These are phyloP conservation scores for Hirtodrosophila cameraria DNA, from an alignment of 2,888 invertebrate genomes.

Conservation along the genomic window DNA sequence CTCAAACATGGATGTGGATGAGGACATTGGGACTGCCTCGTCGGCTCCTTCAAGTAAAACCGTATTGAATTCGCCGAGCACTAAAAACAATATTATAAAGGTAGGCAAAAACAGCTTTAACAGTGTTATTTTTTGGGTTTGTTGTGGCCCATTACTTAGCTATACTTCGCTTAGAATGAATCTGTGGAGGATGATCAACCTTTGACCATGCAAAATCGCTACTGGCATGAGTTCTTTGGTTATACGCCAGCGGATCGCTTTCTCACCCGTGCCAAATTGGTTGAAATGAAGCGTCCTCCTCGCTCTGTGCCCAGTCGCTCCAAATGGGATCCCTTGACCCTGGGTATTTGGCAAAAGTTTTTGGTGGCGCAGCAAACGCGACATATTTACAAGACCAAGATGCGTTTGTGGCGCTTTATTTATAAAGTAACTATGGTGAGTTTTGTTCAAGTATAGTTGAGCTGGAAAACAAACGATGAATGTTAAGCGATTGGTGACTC, in stretches of 20 bases:
- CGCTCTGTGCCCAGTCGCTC: conserved; percentile 86
- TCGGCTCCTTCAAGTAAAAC: conserved; percentile 29
- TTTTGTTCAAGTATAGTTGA: too few relatives aligned
- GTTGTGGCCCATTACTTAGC: neutral
- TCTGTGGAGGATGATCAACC: conserved; percentile 38
- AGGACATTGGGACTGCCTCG: conserved; percentile 24
- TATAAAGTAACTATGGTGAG: conserved; percentile 90
- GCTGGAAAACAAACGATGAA: neutral
- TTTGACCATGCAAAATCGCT: conserved; percentile 61
- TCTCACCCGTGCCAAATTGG: conserved; percentile 87
- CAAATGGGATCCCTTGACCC: conserved; percentile 89
- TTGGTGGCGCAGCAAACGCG: conserved; percentile 91
- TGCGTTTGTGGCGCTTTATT: conserved; percentile 92
- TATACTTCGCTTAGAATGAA: conserved; percentile 26
- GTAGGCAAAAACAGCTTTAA: conserved; percentile 44
- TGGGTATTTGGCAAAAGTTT: conserved; percentile 92
- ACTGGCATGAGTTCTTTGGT: conserved; percentile 78
- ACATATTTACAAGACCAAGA: conserved; percentile 91
- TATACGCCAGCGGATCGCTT: conserved; percentile 87
- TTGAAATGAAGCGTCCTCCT: conserved; percentile 88
- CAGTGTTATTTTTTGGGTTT: neutral
- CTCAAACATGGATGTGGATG: neutral
- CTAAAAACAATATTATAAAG: conserved; percentile 34
- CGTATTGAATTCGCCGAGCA: too few relatives aligned
- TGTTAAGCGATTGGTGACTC: neutral